These are phyloP conservation scores for Oxycera nigricornis DNA, from an alignment of 2,888 invertebrate genomes.

Conservation along the genomic window DNA sequence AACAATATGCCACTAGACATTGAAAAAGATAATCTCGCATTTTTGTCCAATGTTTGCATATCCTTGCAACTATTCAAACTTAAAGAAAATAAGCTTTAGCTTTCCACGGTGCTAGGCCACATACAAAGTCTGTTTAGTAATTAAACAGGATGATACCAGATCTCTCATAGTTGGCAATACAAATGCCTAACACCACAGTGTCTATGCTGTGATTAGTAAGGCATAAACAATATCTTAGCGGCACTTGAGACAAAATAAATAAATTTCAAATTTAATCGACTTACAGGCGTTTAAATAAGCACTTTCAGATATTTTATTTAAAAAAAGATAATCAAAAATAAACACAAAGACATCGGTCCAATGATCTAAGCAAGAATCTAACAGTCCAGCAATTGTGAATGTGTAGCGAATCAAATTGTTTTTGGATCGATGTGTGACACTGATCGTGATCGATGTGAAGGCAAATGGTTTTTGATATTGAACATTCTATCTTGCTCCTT, in stretches of 20 bases:
- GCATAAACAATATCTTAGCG: neutral
- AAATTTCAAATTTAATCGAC: neutral
- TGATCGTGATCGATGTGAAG: slow-evolving; percentile 25
- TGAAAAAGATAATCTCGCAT: too few species aligned
- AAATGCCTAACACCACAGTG: neutral
- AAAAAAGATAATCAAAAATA: neutral
- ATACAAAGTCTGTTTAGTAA: too few species aligned
- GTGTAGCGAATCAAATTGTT: slow-evolving; percentile 1
- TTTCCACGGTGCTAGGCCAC: too few species aligned
- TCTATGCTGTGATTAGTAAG: neutral
- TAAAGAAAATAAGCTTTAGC: too few species aligned
- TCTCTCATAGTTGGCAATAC: too few species aligned
- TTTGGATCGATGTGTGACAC: neutral
- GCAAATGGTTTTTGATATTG: slow-evolving; percentile 24
- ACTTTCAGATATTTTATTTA: neutral
- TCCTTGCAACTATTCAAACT: too few species aligned
- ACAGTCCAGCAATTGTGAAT: neutral
- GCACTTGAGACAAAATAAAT: neutral
- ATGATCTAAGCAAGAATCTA: neutral
- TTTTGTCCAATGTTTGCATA: too few species aligned
- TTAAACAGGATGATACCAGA: too few species aligned
- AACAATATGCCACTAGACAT: too few species aligned
- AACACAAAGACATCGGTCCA: neutral
- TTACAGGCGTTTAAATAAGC: neutral
- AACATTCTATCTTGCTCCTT: neutral